Percentiles rank a stretch among this genome's conserved stretches.
Conservation (phyloP, 2,888 invertebrate species). For the Oscheius sp. region DNA sequence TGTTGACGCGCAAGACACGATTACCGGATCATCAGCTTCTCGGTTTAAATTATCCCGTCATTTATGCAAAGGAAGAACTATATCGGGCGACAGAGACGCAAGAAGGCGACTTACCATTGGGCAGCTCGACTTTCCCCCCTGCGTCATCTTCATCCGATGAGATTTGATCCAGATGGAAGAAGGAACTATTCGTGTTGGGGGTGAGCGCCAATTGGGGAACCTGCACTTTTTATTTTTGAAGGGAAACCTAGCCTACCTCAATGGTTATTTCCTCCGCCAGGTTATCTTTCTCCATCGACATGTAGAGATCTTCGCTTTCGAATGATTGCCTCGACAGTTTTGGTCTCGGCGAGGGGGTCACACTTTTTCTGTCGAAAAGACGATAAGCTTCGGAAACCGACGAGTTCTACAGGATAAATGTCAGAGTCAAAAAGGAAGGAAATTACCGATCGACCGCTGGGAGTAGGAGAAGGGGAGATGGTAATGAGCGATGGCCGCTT, state of each 20-base stretch:
- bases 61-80: too few species aligned
- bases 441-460: constrained; percentile 21
- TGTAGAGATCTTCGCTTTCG: constrained; percentile 16
- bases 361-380: constrained; percentile 23
- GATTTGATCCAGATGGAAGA: constrained; percentile 17
- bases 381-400: constrained; percentile 19
- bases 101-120: background rate
- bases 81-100: background rate
- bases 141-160: constrained; percentile 12
- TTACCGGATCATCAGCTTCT: background rate
- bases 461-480: constrained; percentile 20
- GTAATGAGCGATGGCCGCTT: constrained; percentile 30
- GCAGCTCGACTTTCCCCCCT: constrained; percentile 2
- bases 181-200: background rate
- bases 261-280: constrained; percentile 14
- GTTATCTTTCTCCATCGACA: constrained; percentile 7
- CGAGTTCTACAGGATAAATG: background rate
- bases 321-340: constrained; percentile 8
- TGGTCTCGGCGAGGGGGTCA: constrained; percentile 1
- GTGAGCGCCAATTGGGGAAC: background rate
- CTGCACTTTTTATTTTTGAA: background rate
- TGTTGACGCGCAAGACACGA: background rate
- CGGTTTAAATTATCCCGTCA: background rate
- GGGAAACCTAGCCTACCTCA: background rate
- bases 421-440: too few species aligned